Base-by-base conservation (phyloP, 2,888 invertebrate species). In the Luperina testacea region DNA sequence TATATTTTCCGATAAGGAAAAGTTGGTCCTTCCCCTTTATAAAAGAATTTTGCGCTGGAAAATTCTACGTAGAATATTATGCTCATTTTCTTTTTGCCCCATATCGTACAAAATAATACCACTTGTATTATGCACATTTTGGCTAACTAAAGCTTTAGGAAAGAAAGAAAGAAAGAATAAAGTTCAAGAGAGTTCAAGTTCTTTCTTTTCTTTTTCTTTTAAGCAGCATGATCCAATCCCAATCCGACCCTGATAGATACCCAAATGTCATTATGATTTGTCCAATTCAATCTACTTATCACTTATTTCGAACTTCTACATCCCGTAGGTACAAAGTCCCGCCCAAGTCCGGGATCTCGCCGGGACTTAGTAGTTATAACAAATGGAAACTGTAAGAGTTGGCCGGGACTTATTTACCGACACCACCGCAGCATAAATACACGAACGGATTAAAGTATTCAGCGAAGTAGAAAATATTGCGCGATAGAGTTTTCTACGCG, bases 351-450 rank as follows among this genome's bases (percentile, higher is more conserved):
- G 91, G 90, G 90, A 89, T 91, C 91, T 91, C 90, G 84, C 75
- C 53, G 89, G 87, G 94, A 94, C 94, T 95, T 93, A 92, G 92
- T 92, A 92, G 92, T 94, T 94, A 93, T 94, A 95, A 95, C 93
- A 93, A 94, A 95, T 94, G 94, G 93, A 93, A 93, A 92, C 93
- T 93, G 92, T 91, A 90, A 92, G 93, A 94, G 93, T 94, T 94
- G 88, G 89, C 90, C 88, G 86, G 88, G 91, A 91, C 92, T 95
- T 95, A 94, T 95, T 95, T 94, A 93, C 92, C 90, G 91, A 92
- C 90, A 90, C 90, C 90, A 88, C 92, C 90, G 90, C 91, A 90
- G 91, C 92, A 94, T 95, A 95, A 95, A 95, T 93, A 95, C 91
- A 92, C 88, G 89, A 88, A 89, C 84, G 92, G 94, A 95, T 95